These are phyloP conservation scores for Barbus barbus DNA, from an alignment of 2,113 vertebrate genomes.

Conservation along the genomic window DNA sequence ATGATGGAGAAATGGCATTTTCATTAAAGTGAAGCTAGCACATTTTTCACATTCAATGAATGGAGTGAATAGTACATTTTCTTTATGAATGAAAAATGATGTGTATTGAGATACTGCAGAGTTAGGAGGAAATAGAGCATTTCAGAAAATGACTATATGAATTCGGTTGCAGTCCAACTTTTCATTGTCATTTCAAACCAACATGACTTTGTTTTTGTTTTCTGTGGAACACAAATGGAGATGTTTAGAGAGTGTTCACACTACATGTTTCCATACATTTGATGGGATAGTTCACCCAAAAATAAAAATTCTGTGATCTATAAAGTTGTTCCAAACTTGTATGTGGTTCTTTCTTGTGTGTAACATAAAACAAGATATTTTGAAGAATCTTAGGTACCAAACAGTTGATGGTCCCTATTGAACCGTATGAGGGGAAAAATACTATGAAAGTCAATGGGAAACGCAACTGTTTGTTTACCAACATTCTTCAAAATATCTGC, in stretches of 20 bases:
- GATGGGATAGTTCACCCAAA: no score
- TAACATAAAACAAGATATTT: no score
- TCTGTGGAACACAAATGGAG: not conserved
- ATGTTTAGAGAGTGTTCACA: not conserved
- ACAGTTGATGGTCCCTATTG: no score
- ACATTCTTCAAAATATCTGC: no score
- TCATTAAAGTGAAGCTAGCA: not conserved
- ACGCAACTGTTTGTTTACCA: no score
- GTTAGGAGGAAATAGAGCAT: not conserved
- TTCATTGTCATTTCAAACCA: not conserved
- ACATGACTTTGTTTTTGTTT: not conserved
- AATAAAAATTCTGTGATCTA: no score
- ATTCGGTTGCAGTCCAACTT: not conserved
- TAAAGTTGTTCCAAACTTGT: no score
- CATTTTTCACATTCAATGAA: not conserved
- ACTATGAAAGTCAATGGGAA: no score
- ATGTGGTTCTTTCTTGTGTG: no score
- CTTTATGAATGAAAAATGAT: not conserved
- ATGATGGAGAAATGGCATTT: not conserved
- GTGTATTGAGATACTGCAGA: not conserved
- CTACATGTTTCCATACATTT: not conserved
- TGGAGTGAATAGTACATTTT: not conserved
- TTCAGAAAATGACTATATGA: not conserved
- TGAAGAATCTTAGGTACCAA: no score
- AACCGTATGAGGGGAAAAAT: no score